Base-by-base conservation (phyloP, 1,140 invertebrate genomes). In the Aphelenchoides avenae region DNA sequence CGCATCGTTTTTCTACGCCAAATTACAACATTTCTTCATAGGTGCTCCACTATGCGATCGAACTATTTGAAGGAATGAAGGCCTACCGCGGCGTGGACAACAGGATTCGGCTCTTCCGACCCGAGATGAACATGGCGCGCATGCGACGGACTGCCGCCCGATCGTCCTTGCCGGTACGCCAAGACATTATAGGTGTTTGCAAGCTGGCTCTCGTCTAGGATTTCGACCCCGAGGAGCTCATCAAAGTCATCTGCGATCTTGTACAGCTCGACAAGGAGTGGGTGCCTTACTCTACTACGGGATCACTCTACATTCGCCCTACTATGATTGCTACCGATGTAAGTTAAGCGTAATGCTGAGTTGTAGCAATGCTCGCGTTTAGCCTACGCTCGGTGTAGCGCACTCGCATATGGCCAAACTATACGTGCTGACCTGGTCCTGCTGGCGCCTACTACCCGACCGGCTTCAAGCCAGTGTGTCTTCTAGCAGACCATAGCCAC, bases 21-120 rank as follows among this genome's bases (percentile, higher is more conserved):
- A n/a, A n/a, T n/a, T n/a, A n/a, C n/a, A n/a, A n/a, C n/a, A 57
- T 52, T 47, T 11, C 4, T 41, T 56, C 48, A 20, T 11, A 58
- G 56, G 59, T 76, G 51, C 52, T 78, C 7, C 73, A 77, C 40
- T 78, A 77, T 33, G 76, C 61, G 40, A 76, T 77, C 53, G 79
- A 97, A 90, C 80, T 97, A 52, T 99, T 98, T 76, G 95, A 99
- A 85, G 95, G 95, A 41, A 85, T 97, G 85, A 99, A 99, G 81
- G 92, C 92, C 0, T 97, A 90, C 77, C 84, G 90, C 73, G 90
- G 91, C n/a, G 81, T 84, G 4, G 92, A 97, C 80, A 87, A 87
- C 42, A 87, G 87, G 81, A 89, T 98, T 49, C 82, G 91, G 63
- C 79, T 98, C 59, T 99, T 98, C 79, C 84, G 95, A 49, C 93